Evolutionary conservation across 1,140 invertebrate species (phyloP).

Genomic region (Pogonus chalceus): DNA sequence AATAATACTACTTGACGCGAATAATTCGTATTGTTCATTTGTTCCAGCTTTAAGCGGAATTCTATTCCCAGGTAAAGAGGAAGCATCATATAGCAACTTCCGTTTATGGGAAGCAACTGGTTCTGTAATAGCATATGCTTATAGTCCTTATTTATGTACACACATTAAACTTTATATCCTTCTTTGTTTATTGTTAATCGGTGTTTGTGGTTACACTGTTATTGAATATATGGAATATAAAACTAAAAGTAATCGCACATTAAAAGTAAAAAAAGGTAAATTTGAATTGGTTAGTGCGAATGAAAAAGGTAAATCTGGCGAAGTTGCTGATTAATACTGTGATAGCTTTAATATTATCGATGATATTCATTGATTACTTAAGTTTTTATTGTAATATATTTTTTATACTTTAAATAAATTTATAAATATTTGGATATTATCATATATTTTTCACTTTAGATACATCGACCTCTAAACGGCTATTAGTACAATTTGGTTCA

Average conservation of each 20-base stretch:
- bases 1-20: no score
- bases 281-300: constrained; percentile 16
- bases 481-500: no score
- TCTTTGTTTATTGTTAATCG: constrained; percentile 58
- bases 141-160: constrained; percentile 68
- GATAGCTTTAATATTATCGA: constrained; percentile 3
- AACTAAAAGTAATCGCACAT: neutral
- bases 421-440: no score
- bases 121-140: constrained; percentile 74
- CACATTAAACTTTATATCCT: constrained; percentile 65
- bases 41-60: constrained; percentile 77
- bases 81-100: constrained; percentile 89
- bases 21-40: constrained; percentile 15
- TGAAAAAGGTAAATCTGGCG: constrained; percentile 14
- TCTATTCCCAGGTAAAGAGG: constrained; percentile 74
- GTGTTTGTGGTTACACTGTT: constrained; percentile 56
- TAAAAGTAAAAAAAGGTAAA: constrained; percentile 9
- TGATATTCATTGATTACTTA: no score
- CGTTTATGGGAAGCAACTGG: constrained; percentile 85
- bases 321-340: constrained; percentile 18
- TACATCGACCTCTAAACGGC: no score
- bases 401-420: no score
- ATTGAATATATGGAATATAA: constrained; percentile 22
- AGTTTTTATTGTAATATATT: no score
- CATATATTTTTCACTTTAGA: no score